Evolutionary conservation across 2,888 invertebrate species (phyloP), one percentile per base, ranked within the genome.

Genomic region (Synanthedon andrenaeformis): DNA sequence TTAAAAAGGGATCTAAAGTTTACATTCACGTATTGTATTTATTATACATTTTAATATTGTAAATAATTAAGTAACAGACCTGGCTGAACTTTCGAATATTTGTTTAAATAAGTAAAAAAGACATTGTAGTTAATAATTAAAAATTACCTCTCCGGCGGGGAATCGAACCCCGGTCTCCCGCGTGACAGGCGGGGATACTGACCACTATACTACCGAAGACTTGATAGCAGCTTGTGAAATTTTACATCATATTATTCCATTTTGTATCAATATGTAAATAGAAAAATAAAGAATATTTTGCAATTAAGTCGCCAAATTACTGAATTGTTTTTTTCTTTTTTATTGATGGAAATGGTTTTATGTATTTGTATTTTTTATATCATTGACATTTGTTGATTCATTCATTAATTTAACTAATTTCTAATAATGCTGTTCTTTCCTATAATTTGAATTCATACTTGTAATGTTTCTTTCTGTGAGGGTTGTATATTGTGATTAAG

Each of bases 151-250:
- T 78, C 80, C 86, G 84, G 85, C 88, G 84, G 87, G 87, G 88
- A 88, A 88, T 88, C 86, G 88, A 88, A 88, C 88, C 87, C 87
- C 85, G 86, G 88, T 88, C 88, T 88, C 87, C 86, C 87, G 87
- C 86, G 87, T 87, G 87, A 88, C 86, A 88, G 87, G 88, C 88
- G 86, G 88, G 87, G 86, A 88, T 88, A 87, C 88, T 88, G 59
- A 87, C 87, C 88, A 88, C 87, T 88, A 88, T 87, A 88, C 87
- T 87, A 88, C 86, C 87, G 86, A 84, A 79, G 85, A 85, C 64
- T 61, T 72, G 23, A 13, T n/a, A n/a, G n/a, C 1, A 12, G 11
- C 1, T 1, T 8, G 10, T 35, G 0, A 0, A 0, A 0, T 17
- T 12, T 48, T 48, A 8, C 3, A 0, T 14, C 12, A 17, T 12